Conservation (phyloP, 2,797 vertebrate genomes). For the Antennarius maculatus region DNA sequence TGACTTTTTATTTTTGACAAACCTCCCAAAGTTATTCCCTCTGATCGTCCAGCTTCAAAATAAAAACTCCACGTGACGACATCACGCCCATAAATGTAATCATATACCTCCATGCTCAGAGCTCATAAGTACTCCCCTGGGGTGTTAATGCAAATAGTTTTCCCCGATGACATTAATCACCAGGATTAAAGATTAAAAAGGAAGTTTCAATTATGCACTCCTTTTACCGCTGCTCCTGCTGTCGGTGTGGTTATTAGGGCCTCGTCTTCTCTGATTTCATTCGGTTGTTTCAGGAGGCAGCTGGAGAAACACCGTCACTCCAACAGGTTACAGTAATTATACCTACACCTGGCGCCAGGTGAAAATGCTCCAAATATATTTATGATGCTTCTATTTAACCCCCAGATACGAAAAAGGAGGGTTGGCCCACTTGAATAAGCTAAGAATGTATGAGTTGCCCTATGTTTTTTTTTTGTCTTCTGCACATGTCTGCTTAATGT, state of each 20-base stretch:
- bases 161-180: conserved; percentile 71
- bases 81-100: conserved; percentile 48
- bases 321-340: conserved; percentile 57
- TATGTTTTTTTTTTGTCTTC: conserved; percentile 39
- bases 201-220: conserved; percentile 74
- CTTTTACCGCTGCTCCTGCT: conserved; percentile 19
- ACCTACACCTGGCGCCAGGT: not conserved
- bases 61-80: not conserved
- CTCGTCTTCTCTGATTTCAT: conserved; percentile 34
- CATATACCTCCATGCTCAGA: conserved; percentile 37
- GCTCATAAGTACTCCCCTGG: conserved; percentile 65
- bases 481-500: conserved; percentile 46
- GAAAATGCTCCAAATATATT: conserved; percentile 33
- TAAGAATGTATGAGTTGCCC: conserved; percentile 14
- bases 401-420: conserved; percentile 20
- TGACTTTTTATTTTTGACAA: not conserved
- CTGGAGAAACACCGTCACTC: conserved; percentile 16
- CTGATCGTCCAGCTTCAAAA: not conserved
- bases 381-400: conserved; percentile 33
- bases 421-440: conserved; percentile 15
- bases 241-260: conserved; percentile 24
- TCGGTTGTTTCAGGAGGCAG: conserved; percentile 14
- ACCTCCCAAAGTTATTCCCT: too few relatives aligned
- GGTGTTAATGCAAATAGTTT: conserved; percentile 62
- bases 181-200: conserved; percentile 74